Percentiles rank a stretch among this genome's conserved stretches.
Evolutionary conservation across 1,140 invertebrate species (phyloP).

Genomic region (Steinernema khuongi): DNA sequence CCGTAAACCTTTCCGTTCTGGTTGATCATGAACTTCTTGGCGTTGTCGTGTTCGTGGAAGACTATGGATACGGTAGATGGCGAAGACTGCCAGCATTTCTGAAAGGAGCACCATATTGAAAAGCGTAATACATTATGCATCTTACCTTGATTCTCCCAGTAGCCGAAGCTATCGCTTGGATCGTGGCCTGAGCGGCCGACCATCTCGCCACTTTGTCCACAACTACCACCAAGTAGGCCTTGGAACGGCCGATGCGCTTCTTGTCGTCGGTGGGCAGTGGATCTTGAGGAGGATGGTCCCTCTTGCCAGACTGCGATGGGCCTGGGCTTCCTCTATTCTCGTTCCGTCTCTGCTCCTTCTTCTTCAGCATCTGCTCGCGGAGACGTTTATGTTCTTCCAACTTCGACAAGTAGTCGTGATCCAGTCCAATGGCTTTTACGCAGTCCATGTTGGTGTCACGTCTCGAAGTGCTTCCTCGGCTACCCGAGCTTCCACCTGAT

Average conservation of each 20-base stretch:
- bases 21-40: constrained; percentile 1
- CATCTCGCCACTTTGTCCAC: not conserved
- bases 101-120: not conserved
- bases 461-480: not conserved
- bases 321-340: not conserved
- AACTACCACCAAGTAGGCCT: constrained; percentile 1
- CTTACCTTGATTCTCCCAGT: constrained; percentile 8
- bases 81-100: constrained; percentile 3
- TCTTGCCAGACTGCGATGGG: not conserved
- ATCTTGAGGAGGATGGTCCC: not conserved
- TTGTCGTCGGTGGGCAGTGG: not conserved
- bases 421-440: not conserved
- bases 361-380: not conserved
- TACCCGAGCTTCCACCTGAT: not conserved
- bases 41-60: constrained; percentile 12
- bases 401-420: not conserved
- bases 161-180: not conserved
- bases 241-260: not conserved
- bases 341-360: not conserved
- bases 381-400: not conserved
- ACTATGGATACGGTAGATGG: not conserved
- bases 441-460: not conserved
- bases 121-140: not conserved
- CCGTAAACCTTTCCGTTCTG: constrained; percentile 2
- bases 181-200: not conserved